These are phyloP conservation scores for Hippocampus guttulatus DNA, from an alignment of 2,113 vertebrate species.

Conservation along the genomic window DNA sequence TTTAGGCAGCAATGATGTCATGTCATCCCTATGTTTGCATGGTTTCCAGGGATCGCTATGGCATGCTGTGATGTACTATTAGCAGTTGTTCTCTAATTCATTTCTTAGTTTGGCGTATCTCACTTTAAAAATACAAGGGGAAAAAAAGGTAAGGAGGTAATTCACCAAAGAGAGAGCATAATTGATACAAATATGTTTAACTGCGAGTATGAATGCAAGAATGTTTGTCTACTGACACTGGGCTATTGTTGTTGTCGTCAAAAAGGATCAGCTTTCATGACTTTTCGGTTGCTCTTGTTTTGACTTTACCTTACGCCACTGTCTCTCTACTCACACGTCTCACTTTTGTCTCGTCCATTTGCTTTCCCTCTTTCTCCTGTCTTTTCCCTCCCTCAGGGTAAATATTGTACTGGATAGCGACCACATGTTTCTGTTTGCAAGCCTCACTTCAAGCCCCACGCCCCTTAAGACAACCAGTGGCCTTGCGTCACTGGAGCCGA, in stretches of 20 bases:
- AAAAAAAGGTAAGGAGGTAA: neutral
- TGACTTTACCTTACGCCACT: neutral
- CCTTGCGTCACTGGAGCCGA: conserved; percentile 35
- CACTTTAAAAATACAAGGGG: neutral
- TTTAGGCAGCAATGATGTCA: neutral
- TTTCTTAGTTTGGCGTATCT: neutral
- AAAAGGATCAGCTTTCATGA: conserved; percentile 3
- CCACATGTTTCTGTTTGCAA: conserved; percentile 58
- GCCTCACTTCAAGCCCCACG: conserved; percentile 50
- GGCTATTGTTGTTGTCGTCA: conserved; percentile 11
- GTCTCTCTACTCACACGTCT: neutral
- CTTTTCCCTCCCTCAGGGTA: conserved; percentile 28
- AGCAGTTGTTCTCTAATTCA: neutral
- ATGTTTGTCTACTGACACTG: conserved; percentile 32
- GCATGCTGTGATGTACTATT: neutral
- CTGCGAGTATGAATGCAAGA: neutral
- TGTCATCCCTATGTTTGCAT: neutral
- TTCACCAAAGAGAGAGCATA: neutral
- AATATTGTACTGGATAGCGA: conserved; percentile 42
- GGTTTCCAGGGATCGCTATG: neutral
- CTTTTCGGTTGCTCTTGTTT: neutral
- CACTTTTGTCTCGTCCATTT: conserved; percentile 15
- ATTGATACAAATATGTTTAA: neutral
- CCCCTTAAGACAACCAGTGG: conserved; percentile 46
- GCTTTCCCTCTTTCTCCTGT: conserved; percentile 16